Evolutionary conservation across 2,113 vertebrate species (phyloP).

Genomic region (Haplochromis vanheusdeni): DNA sequence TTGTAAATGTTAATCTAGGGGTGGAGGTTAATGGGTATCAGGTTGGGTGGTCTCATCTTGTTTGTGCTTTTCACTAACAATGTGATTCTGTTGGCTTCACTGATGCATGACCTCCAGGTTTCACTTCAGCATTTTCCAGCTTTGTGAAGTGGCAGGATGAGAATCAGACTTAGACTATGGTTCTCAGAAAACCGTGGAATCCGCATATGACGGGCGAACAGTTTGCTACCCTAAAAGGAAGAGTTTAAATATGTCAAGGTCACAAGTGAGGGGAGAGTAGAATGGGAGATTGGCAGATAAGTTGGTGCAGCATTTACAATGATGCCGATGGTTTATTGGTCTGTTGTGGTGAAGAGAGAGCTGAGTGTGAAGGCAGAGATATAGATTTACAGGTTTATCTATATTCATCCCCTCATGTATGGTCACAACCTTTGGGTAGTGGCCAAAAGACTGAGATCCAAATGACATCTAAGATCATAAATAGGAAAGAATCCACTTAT

Average conservation of each 20-base stretch:
- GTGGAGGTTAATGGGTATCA: not conserved
- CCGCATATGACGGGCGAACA: not conserved
- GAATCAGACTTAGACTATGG: not conserved
- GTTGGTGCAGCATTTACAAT: not conserved
- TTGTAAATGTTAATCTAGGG: not conserved
- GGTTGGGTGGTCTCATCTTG: not conserved
- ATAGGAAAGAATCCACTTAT: not conserved
- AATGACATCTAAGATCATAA: not conserved
- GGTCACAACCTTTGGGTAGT: not conserved
- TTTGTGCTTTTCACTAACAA: not conserved
- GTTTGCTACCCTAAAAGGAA: not conserved
- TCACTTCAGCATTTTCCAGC: not conserved
- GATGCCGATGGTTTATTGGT: not conserved
- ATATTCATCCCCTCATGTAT: not conserved
- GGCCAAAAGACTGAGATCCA: not conserved
- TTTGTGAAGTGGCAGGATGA: not conserved
- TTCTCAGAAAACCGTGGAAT: not conserved
- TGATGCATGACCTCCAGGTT: not conserved
- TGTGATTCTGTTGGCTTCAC: not conserved
- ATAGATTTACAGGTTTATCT: not conserved
- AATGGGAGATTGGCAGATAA: not conserved
- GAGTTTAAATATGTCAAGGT: not conserved
- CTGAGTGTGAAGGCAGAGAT: not conserved
- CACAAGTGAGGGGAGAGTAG: not conserved
- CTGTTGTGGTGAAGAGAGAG: not conserved